Evolutionary conservation across 2,888 invertebrate genomes (phyloP), one percentile per base, ranked within the genome.

Genomic region (Pseudococcus longispinus): DNA sequence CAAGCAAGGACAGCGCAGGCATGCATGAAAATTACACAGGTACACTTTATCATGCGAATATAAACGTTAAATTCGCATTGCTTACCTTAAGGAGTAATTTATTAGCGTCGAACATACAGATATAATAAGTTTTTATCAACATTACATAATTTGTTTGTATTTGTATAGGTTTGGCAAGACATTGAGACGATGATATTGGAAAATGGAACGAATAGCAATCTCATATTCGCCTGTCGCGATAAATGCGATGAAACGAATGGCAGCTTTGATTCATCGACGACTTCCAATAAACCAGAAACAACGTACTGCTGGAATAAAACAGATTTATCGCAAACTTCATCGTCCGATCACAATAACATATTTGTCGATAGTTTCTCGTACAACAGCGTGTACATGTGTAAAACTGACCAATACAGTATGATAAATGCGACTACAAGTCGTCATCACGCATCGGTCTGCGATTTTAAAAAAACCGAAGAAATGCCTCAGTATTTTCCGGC

Each of bases 141-240:
- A 51, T 37, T 37, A 32, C 77, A 84, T 84, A 46, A 32, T 84
- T 51, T 84, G 20, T 29, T 65, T 70, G 29, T 65, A 20, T 70
- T 42, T 70, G 20, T 77, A 26, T 23, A 86, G 86, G 86, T 86
- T 77, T 80, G 77, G 77, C 86, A 77, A 86, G 86, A 86, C 77
- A 46, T 86, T 6, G 86, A 86, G 74, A 86, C 86, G 23, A 51
- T 86, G 55, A 86, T 86, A 46, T 77, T 86, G 23, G 86, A 86
- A 80, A 77, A 86, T 51, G 80, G 55, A 70, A 51, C 46, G 18
- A 77, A 77, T 80, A 80, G 42, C 32, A 86, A 86, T 86, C 77
- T 80, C n/a, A 51, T 86, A 20, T 85, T 85, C 20, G 70, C 85
- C 15, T 42, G 26, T 70, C 85, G 85, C 42, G 85, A 85, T 65